Conservation (phyloP, 2,797 vertebrate genomes). For the Helarctos malayanus region DNA sequence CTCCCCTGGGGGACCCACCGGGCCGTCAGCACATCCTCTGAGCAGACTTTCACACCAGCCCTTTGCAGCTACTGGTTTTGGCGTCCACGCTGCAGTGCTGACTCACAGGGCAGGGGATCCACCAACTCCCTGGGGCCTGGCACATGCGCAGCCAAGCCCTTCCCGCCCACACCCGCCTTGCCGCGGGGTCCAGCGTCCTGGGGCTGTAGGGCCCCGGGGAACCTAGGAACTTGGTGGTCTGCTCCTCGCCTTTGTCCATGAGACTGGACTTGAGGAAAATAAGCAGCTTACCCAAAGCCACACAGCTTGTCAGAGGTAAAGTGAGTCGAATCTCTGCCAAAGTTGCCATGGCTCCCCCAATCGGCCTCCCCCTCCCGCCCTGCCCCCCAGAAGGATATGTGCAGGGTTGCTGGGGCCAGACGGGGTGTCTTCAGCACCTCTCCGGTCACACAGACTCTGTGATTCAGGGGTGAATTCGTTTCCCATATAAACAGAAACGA, state of each 20-base stretch:
- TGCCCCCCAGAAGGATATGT: accelerated
- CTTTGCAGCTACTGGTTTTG: slow-evolving; percentile 12
- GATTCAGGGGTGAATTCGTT: background rate
- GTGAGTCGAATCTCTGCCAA: too few species aligned
- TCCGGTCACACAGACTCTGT: background rate
- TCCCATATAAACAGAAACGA: background rate
- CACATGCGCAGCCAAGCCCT: accelerated
- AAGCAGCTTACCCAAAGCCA: background rate
- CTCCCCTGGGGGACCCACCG: accelerated
- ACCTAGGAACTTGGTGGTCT: background rate
- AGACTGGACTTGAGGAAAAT: background rate
- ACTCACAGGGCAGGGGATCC: background rate
- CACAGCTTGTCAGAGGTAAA: background rate
- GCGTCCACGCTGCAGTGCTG: accelerated
- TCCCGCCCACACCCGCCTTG: accelerated
- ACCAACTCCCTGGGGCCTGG: background rate
- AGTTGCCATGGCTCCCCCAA: too few species aligned
- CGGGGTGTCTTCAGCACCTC: accelerated
- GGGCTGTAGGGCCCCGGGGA: background rate
- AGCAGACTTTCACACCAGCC: background rate
- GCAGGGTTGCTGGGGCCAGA: accelerated
- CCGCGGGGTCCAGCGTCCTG: accelerated
- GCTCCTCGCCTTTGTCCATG: accelerated
- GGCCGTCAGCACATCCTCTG: accelerated
- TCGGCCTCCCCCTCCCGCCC: background rate